Conservation (phyloP, 1,140 invertebrate genomes). For the Trichonephila clavata region DNA sequence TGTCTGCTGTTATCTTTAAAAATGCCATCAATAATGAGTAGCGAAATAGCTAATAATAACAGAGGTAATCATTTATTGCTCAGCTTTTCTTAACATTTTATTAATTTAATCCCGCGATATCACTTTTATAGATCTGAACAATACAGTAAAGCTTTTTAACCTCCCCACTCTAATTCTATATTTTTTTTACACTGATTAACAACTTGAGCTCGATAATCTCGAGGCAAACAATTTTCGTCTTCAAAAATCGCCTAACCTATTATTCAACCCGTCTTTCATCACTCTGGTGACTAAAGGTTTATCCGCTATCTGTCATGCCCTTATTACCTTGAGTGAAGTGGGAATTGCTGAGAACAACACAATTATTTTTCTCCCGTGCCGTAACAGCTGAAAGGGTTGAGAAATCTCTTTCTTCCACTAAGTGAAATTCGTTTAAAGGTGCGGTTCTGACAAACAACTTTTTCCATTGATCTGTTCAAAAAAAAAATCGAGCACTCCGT, state of each 20-base stretch:
- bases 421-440: conserved; percentile 6
- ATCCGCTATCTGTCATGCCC: background rate
- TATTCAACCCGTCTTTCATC: conserved; percentile 16
- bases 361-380: background rate
- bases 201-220: too few species aligned
- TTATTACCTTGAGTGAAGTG: background rate
- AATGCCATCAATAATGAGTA: too few species aligned
- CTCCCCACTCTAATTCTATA: too few species aligned
- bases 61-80: too few species aligned
- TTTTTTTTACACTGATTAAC: too few species aligned
- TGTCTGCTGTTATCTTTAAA: too few species aligned
- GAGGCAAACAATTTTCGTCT: too few species aligned
- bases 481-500: conserved; percentile 6
- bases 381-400: background rate
- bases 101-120: too few species aligned
- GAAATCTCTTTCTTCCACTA: background rate
- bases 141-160: too few species aligned
- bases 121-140: too few species aligned
- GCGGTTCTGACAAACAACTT: background rate
- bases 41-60: too few species aligned
- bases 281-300: background rate
- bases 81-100: too few species aligned
- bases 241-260: background rate
- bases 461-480: background rate
- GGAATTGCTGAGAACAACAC: background rate